Evolutionary conservation across 2,888 invertebrate genomes (phyloP).

Genomic region (Alentia gelatinosa): DNA sequence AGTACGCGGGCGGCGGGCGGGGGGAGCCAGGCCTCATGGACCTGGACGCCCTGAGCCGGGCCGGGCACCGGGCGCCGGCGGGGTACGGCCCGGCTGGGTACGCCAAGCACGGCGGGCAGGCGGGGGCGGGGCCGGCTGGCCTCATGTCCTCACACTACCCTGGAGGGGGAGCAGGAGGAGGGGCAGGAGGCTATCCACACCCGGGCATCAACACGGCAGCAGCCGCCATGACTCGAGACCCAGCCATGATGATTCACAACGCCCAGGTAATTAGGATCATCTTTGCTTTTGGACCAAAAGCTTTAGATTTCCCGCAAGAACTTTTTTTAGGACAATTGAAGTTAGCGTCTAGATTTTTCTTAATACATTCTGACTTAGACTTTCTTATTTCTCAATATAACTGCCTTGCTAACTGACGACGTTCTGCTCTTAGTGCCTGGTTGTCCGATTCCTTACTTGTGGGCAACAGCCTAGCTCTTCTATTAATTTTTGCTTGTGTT

Average conservation of each 20-base stretch:
- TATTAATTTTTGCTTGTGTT: too few species aligned
- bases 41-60: background rate
- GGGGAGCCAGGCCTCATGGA: background rate
- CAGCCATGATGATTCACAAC: background rate
- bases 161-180: background rate
- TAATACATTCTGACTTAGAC: too few species aligned
- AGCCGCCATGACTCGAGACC: constrained; percentile 27
- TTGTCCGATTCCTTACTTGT: too few species aligned
- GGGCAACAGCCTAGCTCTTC: too few species aligned
- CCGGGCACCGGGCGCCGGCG: background rate
- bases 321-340: too few species aligned
- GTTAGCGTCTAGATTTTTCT: too few species aligned
- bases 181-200: background rate
- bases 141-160: background rate
- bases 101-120: background rate
- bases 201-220: background rate
- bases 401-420: too few species aligned
- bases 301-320: background rate
- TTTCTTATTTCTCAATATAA: too few species aligned
- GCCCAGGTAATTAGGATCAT: background rate
- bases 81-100: background rate
- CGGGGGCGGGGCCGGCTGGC: background rate
- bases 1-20: background rate
- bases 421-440: too few species aligned
- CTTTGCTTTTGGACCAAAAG: background rate